A percentile compares a stretch with the other conserved stretches of the same genome.
Evolutionary conservation across 2,113 vertebrate genomes (phyloP).

Genomic region (Apteryx mantelli): DNA sequence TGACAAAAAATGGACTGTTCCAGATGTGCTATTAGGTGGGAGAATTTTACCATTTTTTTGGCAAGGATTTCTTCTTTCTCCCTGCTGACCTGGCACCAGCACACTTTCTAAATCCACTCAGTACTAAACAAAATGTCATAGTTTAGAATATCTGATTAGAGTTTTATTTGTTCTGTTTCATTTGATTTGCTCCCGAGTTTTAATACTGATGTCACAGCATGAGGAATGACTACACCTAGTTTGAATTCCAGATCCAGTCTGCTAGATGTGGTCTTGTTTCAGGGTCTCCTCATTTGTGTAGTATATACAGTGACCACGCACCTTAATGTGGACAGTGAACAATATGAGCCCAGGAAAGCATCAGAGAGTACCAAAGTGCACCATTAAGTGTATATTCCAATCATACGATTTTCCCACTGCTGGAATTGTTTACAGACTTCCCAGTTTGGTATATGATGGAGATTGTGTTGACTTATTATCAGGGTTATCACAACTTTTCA

Average conservation of each 20-base stretch:
- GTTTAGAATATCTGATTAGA: not conserved
- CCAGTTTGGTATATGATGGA: not conserved
- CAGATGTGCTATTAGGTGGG: not conserved
- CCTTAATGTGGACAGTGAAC: not conserved
- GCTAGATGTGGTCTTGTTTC: not conserved
- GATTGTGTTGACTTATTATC: not conserved
- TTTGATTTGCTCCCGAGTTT: not conserved
- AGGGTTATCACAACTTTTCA: not conserved
- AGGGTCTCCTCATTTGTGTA: not conserved
- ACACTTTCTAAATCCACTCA: not conserved
- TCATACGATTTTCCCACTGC: not conserved
- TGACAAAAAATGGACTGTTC: not conserved
- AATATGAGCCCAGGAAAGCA: not conserved
- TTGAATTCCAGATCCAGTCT: not conserved
- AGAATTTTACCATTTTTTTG: not conserved
- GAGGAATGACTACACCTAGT: not conserved
- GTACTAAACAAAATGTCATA: not conserved
- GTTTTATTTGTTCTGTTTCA: not conserved
- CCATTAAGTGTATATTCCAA: fast-evolving
- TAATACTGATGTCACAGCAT: not conserved
- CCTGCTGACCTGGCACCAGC: not conserved
- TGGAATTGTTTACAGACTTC: not conserved
- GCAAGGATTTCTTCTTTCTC: not conserved
- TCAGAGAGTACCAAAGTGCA: not conserved
- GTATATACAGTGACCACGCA: not conserved